Evolutionary conservation across 2,113 vertebrate genomes (phyloP).

Genomic region (Manacus vitellinus): DNA sequence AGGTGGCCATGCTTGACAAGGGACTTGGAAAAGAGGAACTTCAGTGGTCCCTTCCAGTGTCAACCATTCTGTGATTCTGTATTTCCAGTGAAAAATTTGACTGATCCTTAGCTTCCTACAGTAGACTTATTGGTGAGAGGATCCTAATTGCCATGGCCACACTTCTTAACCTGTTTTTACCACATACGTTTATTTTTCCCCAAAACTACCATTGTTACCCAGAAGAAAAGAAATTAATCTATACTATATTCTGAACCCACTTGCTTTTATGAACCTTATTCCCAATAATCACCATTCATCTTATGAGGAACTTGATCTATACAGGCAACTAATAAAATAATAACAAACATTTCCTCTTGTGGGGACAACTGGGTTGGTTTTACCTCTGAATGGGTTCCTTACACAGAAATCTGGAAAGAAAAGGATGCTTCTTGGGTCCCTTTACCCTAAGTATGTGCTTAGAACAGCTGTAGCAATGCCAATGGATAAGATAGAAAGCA

Average conservation of each 20-base stretch:
- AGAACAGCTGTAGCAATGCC: conserved; percentile 2
- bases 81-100: neutral
- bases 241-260: neutral
- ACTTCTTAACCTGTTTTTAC: neutral
- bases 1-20: neutral
- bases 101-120: neutral
- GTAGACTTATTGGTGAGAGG: neutral
- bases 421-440: neutral
- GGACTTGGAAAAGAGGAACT: neutral
- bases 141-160: neutral
- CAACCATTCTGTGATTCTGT: neutral
- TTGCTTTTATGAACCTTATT: neutral
- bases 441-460: neutral
- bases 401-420: neutral
- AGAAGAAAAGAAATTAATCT: neutral
- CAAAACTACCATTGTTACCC: neutral
- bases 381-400: neutral
- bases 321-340: neutral
- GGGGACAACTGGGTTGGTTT: neutral
- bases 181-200: neutral
- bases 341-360: neutral
- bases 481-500: neutral
- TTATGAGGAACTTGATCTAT: neutral
- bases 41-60: neutral
- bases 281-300: neutral